Percentiles rank a stretch among this genome's conserved stretches.
Evolutionary conservation across 2,113 vertebrate genomes (phyloP).

Genomic region (Alectura lathami): DNA sequence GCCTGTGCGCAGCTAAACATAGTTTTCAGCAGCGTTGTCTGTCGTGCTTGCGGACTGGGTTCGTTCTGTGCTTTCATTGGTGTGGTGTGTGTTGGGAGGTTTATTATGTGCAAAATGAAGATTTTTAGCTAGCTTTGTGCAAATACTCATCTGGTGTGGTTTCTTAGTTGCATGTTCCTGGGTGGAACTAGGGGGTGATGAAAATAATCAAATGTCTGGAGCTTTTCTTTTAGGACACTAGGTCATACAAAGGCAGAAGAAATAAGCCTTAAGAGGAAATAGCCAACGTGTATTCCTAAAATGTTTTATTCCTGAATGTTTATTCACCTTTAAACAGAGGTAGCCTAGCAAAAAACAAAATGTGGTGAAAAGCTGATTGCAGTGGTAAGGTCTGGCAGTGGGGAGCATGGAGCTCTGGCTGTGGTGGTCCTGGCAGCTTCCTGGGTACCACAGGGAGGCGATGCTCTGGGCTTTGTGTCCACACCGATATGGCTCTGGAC

Average conservation of each 20-base stretch:
- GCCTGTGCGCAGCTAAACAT: background rate
- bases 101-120: constrained; percentile 1
- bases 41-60: background rate
- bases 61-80: background rate
- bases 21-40: background rate
- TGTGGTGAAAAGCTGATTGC: background rate
- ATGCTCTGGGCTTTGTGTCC: background rate
- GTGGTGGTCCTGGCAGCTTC: background rate
- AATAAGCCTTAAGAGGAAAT: background rate
- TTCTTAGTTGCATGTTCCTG: background rate
- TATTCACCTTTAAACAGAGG: background rate
- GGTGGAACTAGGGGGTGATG: background rate
- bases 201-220: background rate
- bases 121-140: background rate
- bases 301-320: background rate
- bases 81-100: background rate
- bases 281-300: background rate
- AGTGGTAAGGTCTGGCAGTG: background rate
- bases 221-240: background rate
- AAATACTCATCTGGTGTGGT: background rate
- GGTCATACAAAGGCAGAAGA: background rate
- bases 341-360: background rate
- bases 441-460: background rate
- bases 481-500: background rate
- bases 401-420: background rate